Base-by-base conservation (phyloP, 2,113 vertebrate species). In the Opisthocomus hoazin region DNA sequence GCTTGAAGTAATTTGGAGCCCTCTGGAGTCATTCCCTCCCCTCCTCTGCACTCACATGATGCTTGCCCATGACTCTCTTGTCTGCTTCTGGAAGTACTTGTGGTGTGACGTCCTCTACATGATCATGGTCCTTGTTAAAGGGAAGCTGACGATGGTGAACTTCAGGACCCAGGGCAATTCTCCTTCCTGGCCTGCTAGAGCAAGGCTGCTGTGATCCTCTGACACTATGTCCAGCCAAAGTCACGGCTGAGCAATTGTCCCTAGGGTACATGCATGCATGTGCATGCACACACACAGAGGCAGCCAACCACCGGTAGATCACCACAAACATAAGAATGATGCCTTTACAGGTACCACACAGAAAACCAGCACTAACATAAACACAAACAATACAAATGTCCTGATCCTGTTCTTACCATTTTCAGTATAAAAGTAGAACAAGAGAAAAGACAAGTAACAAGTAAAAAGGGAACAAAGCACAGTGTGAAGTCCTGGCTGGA, bases 31-130 rank as follows among this genome's bases (percentile, higher is more conserved):
- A 46, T 53, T 46, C 19, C 6, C 37, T 75, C 18, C 23, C 22
- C 18, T 51, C 32, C 22, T 21, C 15, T 46, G 26, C 3, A 12
- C 30, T 20, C 56, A 70, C 8, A 18, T 17, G 19, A n/a, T 43
- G 57, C 76, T 73, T 46, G 15, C 14, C 12, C 2, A 1, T 45
- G 22, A 66, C n/a, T 30, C n/a, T 43, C 12, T 78, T 50, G 4
- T 57, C 22, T 20, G 6, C 46, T 71, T 87, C 34, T 63, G 23
- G 8, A 84, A 84, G 10, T 16, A 37, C 15, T 46, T 57, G 20
- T 53, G 20, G 43, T 41, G 23, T n/a, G 17, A 37, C 4, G 1
- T 12, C 5, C 11, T 37, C 24, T 46, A 8, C 0, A 0, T 48
- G 41, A 32, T 4, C 2, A 8, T 43, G 41, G 7, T 57, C 11